These are phyloP conservation scores for Paratilapia polleni DNA, from an alignment of 2,113 vertebrate species.

Conservation along the genomic window DNA sequence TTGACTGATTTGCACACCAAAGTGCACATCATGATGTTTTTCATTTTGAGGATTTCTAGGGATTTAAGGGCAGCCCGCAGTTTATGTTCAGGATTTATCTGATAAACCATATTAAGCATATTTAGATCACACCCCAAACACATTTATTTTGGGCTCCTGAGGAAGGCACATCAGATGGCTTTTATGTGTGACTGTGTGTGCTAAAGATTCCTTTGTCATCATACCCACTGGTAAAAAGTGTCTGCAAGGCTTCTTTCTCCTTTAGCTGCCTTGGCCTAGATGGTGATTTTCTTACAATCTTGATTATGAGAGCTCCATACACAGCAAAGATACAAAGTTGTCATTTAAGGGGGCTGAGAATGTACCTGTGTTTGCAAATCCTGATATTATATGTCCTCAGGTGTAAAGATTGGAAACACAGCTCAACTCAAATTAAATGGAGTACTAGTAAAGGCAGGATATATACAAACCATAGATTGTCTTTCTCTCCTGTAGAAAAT, in stretches of 20 bases:
- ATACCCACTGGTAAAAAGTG: neutral
- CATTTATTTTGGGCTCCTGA: slow-evolving; percentile 1
- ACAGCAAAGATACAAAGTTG: neutral
- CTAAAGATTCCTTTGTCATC: neutral
- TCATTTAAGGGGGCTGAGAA: slow-evolving; percentile 7
- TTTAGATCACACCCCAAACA: slow-evolving; percentile 27
- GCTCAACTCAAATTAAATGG: neutral
- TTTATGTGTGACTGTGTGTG: neutral
- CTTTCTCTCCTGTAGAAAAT: neutral
- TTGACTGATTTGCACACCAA: neutral
- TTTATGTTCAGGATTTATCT: slow-evolving; percentile 27
- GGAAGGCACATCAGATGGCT: neutral
- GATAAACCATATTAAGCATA: slow-evolving; percentile 33
- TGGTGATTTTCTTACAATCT: neutral
- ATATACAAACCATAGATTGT: neutral
- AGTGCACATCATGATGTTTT: neutral
- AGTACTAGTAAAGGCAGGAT: neutral
- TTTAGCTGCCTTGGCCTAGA: neutral
- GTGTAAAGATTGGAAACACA: neutral
- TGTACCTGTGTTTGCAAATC: neutral
- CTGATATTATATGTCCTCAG: neutral
- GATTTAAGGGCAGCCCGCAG: slow-evolving; percentile 24
- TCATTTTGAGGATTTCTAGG: slow-evolving; percentile 27
- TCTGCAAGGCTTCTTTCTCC: neutral
- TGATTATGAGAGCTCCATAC: neutral